Percentiles rank a stretch among this genome's conserved stretches.
Conservation (phyloP, 2,888 invertebrate species). For the Axea sp. region DNA sequence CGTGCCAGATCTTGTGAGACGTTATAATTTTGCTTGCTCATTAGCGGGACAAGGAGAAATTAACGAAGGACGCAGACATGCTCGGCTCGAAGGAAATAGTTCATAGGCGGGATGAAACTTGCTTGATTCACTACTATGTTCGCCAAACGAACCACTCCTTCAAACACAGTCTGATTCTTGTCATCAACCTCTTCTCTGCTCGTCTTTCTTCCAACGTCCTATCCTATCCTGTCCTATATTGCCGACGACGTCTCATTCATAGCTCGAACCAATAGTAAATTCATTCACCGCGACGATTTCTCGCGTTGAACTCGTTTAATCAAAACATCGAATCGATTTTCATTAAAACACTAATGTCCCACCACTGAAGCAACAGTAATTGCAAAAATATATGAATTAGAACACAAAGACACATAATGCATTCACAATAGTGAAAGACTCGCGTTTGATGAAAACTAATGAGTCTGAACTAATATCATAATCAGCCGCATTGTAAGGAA, state of each 20-base stretch:
- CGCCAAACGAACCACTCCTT: slow-evolving; percentile 57
- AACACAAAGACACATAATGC: too few species aligned
- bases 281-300: slow-evolving; percentile 42
- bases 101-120: slow-evolving; percentile 57
- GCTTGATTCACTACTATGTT: slow-evolving; percentile 52
- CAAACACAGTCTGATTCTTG: slow-evolving; percentile 58
- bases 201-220: slow-evolving; percentile 39
- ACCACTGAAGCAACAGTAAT: too few species aligned
- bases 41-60: slow-evolving; percentile 55
- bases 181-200: slow-evolving; percentile 53
- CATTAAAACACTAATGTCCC: slow-evolving; percentile 15
- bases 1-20: slow-evolving; percentile 19
- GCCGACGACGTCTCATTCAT: slow-evolving; percentile 50
- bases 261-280: slow-evolving; percentile 42
- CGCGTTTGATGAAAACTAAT: too few species aligned
- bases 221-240: slow-evolving; percentile 45
- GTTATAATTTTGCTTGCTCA: slow-evolving; percentile 60
- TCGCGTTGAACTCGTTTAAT: slow-evolving; percentile 49
- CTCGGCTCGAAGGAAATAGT: slow-evolving; percentile 44
- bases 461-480: too few species aligned
- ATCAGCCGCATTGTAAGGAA: too few species aligned
- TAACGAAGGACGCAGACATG: slow-evolving; percentile 52
- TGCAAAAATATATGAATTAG: too few species aligned
- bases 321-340: slow-evolving; percentile 50
- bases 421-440: too few species aligned